These are phyloP conservation scores for Chamaetylas fuelleborni DNA, from an alignment of 2,113 vertebrate genomes.

Conservation along the genomic window DNA sequence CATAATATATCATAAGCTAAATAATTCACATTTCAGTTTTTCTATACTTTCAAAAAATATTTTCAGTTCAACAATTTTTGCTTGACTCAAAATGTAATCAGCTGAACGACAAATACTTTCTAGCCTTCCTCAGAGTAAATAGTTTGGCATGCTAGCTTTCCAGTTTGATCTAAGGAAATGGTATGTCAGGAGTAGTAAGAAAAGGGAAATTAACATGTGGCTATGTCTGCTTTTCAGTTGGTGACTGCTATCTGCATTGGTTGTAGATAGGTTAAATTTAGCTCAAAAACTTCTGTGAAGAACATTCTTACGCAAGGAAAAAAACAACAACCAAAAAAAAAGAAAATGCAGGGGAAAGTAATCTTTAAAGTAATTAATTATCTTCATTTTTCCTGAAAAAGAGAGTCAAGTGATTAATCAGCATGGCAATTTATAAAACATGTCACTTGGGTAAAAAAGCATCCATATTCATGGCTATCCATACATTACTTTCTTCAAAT, in stretches of 20 bases:
- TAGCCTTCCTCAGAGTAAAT: background rate
- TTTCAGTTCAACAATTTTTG: background rate
- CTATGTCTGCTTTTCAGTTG: background rate
- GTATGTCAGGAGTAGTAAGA: background rate
- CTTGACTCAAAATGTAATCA: background rate
- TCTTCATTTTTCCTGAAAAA: background rate
- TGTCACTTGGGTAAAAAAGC: background rate
- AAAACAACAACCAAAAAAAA: background rate
- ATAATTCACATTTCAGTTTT: background rate
- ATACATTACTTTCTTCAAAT: background rate
- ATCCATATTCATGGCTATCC: background rate
- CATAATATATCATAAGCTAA: too few species aligned
- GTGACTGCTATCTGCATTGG: background rate
- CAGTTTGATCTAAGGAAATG: background rate
- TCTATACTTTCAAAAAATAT: background rate
- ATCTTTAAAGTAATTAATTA: background rate
- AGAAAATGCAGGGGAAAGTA: background rate
- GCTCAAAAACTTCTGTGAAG: background rate
- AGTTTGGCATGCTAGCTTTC: background rate
- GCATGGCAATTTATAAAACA: background rate
- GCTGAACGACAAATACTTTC: background rate
- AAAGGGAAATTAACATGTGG: background rate
- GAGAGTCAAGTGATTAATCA: background rate
- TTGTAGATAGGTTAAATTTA: background rate
- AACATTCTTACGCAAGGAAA: background rate